Base-by-base conservation (phyloP, 2,888 invertebrate genomes). In the Eupithecia abbreviata region DNA sequence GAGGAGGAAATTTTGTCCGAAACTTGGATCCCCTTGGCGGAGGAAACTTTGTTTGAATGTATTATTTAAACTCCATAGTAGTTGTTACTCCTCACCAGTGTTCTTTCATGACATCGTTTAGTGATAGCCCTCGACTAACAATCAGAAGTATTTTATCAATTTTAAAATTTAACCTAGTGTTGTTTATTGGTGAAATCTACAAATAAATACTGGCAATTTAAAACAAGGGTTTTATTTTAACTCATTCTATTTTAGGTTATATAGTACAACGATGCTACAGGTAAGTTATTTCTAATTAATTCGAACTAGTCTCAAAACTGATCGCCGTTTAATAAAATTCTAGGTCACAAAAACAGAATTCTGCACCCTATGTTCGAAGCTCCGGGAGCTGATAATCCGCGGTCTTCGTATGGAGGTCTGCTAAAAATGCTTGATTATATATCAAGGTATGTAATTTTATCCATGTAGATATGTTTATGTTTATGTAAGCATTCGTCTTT, bases 321-420 rank as follows among this genome's bases (percentile, higher is more conserved):
- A 66, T 71, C 68, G 71, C 47, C 43, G 65, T 77, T 79, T 72
- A 12, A 77, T 75, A 15, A 72, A 51, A 79, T 82, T 82, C 74
- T 91, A 95, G 95, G 92, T 85, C 93, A 93, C 87, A 93, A 95
- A 84, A 88, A 91, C 73, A 88, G 91, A 77, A 90, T 89, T 81
- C 82, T 91, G 87, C 93, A 93, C 76, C 84, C 90, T 18, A 79
- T 90, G 68, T 94, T 94, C 65, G 92, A 93, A 49, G 93, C 78
- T 62, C 75, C 75, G n/a, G 70, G 73, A 43, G 76, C 77, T 41
- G 81, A 83, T 49, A 75, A 72, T 4, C 71, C 77, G 4, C 76
- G 81, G 41, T 66, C 80, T 71, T 76, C 79, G 0, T 82, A 82
- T 69, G 79, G 74, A 51, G 73, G 71, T 77, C 65, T 82, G 30